These are phyloP conservation scores for Amphipoea oculea DNA, from an alignment of 2,888 invertebrate species.

Conservation along the genomic window DNA sequence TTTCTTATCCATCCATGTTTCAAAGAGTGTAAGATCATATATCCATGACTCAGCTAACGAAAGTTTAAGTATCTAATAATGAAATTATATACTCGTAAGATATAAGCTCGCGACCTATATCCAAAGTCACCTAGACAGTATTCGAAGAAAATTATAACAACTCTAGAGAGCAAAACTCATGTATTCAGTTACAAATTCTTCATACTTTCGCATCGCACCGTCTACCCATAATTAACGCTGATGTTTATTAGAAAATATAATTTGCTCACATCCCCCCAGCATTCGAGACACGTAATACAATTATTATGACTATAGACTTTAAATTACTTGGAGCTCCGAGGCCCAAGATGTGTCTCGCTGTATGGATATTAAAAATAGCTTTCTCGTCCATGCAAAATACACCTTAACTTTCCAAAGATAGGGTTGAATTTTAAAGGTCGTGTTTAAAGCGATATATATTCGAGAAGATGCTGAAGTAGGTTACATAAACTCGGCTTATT, in stretches of 20 bases:
- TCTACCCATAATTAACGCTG: constrained; percentile 64
- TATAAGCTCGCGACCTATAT: background rate
- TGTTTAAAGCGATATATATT: constrained; percentile 9
- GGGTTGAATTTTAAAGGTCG: constrained; percentile 26
- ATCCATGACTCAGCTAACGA: background rate
- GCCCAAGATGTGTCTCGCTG: constrained; percentile 76
- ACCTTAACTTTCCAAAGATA: background rate
- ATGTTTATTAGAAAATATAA: constrained; percentile 80
- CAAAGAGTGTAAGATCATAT: background rate
- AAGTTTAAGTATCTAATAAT: background rate
- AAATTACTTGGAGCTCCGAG: constrained; percentile 74
- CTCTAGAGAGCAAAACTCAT: background rate
- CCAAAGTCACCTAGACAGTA: constrained; percentile 5
- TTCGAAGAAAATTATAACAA: background rate
- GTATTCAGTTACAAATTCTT: constrained; percentile 43
- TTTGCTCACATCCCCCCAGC: constrained; percentile 66
- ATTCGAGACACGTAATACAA: constrained; percentile 81
- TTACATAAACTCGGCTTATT: constrained; percentile 64
- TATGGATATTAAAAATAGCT: constrained; percentile 79
- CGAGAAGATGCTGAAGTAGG: constrained; percentile 29
- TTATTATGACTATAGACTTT: constrained; percentile 81
- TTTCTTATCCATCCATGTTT: background rate
- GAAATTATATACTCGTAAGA: background rate
- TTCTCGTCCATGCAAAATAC: background rate
- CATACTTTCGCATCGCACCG: constrained; percentile 24